Base-by-base conservation (phyloP, 2,113 vertebrate genomes). In the Hiodon tergisus region DNA sequence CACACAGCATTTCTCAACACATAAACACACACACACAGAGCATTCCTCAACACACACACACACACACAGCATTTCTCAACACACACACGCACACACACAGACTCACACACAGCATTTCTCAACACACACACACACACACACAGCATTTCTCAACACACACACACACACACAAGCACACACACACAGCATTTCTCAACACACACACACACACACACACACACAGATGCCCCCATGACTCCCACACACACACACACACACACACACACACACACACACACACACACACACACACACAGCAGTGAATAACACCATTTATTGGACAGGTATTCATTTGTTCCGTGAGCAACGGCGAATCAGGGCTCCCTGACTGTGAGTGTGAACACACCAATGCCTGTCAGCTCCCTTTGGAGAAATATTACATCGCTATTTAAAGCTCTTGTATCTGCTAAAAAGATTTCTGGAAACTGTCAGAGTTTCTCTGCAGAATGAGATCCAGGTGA, bases 321-420 rank as follows among this genome's bases (percentile, higher is more conserved):
- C 16, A 50, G 17, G 16, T 52, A 0, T 74, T 69, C 13, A 62
- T 67, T 59, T 68, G 69, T 68, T 71, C 73, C 3, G 60, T 78
- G 82, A 84, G 80, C 79, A 84, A 85, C 80, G 65, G 80, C 79
- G 77, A 84, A 83, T 81, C 81, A 80, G 81, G 77, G 78, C 78
- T 78, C 78, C 78, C 83, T 79, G 83, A 86, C 81, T 80, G 78
- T 69, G 67, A 46, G 77, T 77, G 67, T 78, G 80, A 86, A 84
- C 59, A 76, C 81, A 83, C 78, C 80, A 78, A 83, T 77, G 74
- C 81, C 74, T 82, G 82, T 78, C 70, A 61, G 72, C 77, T 83
- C 78, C 83, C 80, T 2, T n/a, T 78, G 77, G 83, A 82, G 81
- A 87, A 83, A 79, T 77, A 83, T 81, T 82, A 82, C 81, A 80